These are phyloP conservation scores for Threskiornis aethiopicus DNA, from an alignment of 2,797 vertebrate species.

Conservation along the genomic window DNA sequence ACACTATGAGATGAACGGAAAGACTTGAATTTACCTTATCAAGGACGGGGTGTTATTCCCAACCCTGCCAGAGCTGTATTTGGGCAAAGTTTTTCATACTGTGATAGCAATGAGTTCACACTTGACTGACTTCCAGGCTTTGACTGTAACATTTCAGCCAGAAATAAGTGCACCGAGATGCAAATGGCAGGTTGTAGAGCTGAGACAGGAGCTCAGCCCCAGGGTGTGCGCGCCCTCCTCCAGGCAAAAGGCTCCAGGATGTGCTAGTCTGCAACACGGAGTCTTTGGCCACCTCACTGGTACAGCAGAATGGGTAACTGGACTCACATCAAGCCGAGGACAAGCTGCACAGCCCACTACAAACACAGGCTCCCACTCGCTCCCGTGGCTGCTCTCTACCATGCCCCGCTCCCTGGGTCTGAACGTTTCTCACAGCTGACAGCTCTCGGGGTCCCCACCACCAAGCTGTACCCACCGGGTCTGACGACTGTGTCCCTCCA, in stretches of 20 bases:
- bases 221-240: background rate
- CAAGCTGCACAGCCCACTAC: background rate
- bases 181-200: background rate
- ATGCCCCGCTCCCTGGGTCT: background rate
- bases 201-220: background rate
- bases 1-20: accelerated
- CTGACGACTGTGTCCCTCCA: background rate
- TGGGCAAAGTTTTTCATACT: background rate
- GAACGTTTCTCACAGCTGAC: background rate
- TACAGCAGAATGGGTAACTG: background rate
- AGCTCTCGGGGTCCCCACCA: background rate
- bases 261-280: background rate
- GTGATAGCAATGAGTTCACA: background rate
- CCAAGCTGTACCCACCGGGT: too few relatives aligned
- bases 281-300: background rate
- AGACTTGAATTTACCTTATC: background rate
- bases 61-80: background rate
- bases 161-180: background rate
- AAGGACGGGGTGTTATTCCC: background rate
- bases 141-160: background rate
- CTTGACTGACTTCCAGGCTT: background rate
- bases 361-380: background rate
- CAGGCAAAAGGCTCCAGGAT: background rate
- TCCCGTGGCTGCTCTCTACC: background rate
- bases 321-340: background rate